Evolutionary conservation across 2,797 vertebrate species (phyloP).

Genomic region (Oceanodroma leucorhoa): DNA sequence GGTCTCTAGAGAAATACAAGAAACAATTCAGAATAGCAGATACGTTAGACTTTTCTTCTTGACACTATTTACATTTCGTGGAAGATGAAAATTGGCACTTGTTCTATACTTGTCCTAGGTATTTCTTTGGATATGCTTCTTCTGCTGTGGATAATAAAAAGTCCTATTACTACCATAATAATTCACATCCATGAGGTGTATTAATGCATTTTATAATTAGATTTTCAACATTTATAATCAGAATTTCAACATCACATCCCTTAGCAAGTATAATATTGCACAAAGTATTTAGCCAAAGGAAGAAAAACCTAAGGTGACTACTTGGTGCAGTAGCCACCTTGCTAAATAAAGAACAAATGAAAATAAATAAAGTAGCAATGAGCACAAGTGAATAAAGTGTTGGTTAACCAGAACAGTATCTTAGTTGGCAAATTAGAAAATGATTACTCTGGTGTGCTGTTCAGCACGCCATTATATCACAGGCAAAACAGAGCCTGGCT

Average conservation of each 20-base stretch:
- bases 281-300: background rate
- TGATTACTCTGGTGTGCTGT: background rate
- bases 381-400: background rate
- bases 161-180: background rate
- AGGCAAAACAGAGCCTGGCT: background rate
- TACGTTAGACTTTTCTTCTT: background rate
- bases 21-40: background rate
- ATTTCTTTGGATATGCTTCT: background rate
- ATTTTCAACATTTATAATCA: background rate
- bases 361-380: background rate
- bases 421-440: background rate
- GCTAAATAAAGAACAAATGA: background rate
- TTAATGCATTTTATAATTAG: background rate
- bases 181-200: background rate
- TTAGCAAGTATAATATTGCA: background rate
- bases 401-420: background rate
- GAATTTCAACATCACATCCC: background rate
- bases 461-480: background rate
- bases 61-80: background rate
- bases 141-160: background rate
- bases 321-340: background rate
- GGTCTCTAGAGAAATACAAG: constrained; percentile 73
- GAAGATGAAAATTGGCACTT: background rate
- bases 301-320: background rate
- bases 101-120: background rate